Conservation (phyloP, 2,113 vertebrate species). For the Eira barbara region DNA sequence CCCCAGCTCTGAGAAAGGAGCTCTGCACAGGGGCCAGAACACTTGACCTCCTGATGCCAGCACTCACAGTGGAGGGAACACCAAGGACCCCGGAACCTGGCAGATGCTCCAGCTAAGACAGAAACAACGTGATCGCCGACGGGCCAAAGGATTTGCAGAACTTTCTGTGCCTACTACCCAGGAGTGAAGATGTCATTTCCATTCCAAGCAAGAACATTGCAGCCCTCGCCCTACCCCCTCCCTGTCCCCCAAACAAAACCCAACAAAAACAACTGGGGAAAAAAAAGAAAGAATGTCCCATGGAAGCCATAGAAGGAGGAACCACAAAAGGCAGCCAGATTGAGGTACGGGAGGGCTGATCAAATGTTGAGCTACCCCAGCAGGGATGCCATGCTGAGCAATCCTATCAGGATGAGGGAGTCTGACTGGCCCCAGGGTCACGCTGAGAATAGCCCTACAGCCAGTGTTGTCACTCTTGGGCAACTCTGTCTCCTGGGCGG, state of each 20-base stretch:
- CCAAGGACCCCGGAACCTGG: rapidly evolving
- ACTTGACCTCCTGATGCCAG: not conserved
- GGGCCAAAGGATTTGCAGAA: not conserved
- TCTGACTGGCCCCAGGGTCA: too few relatives aligned
- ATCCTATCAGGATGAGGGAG: not conserved
- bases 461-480: not conserved
- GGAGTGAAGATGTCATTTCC: not conserved
- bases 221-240: rapidly evolving
- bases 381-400: rapidly evolving
- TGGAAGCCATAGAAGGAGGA: too few relatives aligned
- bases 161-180: not conserved
- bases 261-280: not conserved
- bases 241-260: not conserved
- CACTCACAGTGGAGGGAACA: not conserved
- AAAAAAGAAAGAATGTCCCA: not conserved
- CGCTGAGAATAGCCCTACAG: rapidly evolving
- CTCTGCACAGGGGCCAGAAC: not conserved
- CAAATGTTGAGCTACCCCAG: not conserved
- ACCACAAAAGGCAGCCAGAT: not conserved
- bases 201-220: not conserved
- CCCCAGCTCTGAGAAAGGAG: not conserved
- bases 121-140: rapidly evolving
- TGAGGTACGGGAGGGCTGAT: not conserved
- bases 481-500: not conserved
- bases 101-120: not conserved